Evolutionary conservation across 2,888 invertebrate genomes (phyloP).

Genomic region (Schizotus pectinicornis): DNA sequence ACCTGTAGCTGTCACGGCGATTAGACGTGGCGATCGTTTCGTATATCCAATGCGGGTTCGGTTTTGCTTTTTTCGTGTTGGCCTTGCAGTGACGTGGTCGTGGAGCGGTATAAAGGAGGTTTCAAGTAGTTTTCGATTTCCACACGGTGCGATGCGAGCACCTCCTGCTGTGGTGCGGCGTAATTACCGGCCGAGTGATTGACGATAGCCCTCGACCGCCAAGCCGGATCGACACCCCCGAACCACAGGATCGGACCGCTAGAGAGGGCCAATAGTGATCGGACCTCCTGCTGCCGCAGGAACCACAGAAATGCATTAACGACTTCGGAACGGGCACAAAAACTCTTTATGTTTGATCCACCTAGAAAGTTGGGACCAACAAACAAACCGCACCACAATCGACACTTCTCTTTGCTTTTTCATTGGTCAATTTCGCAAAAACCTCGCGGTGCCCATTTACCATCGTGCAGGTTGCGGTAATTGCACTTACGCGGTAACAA

Average conservation of each 20-base stretch:
- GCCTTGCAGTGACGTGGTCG: not conserved
- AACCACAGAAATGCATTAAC: too few species aligned
- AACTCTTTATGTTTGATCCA: too few species aligned
- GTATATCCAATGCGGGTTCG: not conserved
- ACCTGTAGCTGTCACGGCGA: conserved; percentile 1
- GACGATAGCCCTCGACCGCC: conserved; percentile 47
- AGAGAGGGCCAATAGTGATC: too few species aligned
- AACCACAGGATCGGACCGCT: conserved; percentile 1
- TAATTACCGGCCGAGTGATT: conserved; percentile 43
- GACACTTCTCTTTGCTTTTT: too few species aligned
- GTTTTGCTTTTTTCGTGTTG: not conserved
- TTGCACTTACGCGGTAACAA: too few species aligned
- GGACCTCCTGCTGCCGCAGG: too few species aligned
- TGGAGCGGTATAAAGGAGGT: conserved; percentile 22
- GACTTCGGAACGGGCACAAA: too few species aligned
- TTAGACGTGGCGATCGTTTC: not conserved
- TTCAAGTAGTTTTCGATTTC: conserved; percentile 50
- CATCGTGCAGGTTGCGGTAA: too few species aligned
- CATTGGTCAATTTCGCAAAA: too few species aligned
- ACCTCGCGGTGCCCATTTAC: too few species aligned
- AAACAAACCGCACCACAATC: too few species aligned
- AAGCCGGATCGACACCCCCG: conserved; percentile 41
- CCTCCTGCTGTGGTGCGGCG: conserved; percentile 35
- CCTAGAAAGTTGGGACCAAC: too few species aligned
- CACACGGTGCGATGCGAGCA: conserved; percentile 44